Evolutionary conservation across 1,140 invertebrate genomes (phyloP), one percentile per base, ranked within the genome.

Genomic region (Agrypnia vestita): DNA sequence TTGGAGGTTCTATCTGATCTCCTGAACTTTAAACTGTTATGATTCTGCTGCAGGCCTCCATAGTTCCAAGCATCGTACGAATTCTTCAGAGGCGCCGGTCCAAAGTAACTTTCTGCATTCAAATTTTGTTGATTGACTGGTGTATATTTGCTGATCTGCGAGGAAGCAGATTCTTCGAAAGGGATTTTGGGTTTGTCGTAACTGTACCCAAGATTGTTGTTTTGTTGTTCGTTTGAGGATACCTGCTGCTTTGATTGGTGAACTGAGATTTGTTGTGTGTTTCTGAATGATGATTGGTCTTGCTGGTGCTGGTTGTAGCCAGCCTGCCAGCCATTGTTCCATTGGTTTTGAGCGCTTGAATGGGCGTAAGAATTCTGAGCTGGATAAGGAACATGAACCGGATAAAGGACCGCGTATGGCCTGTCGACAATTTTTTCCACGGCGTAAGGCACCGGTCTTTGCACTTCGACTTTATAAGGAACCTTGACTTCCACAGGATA

Each of bases 1-100:
- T 91, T 91, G 1, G 91, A 91, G 72, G 87, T 90, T 53, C 92
- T 90, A 47, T 90, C 91, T 12, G 89, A 82, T 87, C 89, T 85
- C 80, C 87, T 84, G n/a, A 85, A 78, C 75, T 86, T 87, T 6
- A 85, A 80, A 53, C 86, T 84, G 15, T 85, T 76, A 11, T 62
- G 47, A 59, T 82, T 71, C 4, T 61, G 51, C 19, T 79, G 62
- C 0, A 46, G 67, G 43, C 11, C 21, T 44, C 79, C 73, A 21
- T 56, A 17, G 67, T 67, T 81, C 67, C 76, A 75, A 3, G 53
- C 47, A 44, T 56, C 46, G 4, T 49, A 19, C 47, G 62, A 55
- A 11, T 84, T 79, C 80, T 85, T 86, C 0, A 86, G 85, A 51
- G 91, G 90, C 9, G 88, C 85, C 11, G 89, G 86, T 44, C 90